These are phyloP conservation scores for Carassius auratus DNA, from an alignment of 2,113 vertebrate species.

Conservation along the genomic window DNA sequence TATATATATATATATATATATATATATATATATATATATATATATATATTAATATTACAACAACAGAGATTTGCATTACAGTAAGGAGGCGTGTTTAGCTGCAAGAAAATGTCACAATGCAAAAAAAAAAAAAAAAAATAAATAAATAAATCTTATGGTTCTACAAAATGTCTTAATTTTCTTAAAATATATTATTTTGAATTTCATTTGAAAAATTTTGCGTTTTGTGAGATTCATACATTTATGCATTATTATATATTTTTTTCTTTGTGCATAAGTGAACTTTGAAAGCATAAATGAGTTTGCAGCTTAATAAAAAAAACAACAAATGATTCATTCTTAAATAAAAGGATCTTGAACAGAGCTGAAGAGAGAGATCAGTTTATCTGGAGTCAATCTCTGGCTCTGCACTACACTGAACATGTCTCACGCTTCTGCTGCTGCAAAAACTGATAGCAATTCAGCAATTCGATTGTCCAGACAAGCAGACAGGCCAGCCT, in stretches of 20 bases:
- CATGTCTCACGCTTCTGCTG: background rate
- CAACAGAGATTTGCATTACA: too few relatives aligned
- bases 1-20: too few relatives aligned
- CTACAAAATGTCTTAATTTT: background rate
- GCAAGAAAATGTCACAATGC: too few relatives aligned
- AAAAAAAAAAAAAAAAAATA: background rate
- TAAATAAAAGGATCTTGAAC: background rate
- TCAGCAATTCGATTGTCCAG: background rate
- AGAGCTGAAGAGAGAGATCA: background rate
- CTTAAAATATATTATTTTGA: background rate
- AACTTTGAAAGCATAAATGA: background rate
- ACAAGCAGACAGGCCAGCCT: background rate
- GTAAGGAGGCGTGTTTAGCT: too few relatives aligned
- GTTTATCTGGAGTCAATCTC: conserved; percentile 1
- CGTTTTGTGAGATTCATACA: background rate
- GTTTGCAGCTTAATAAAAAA: background rate
- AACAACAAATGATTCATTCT: background rate
- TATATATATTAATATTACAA: too few relatives aligned
- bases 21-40: too few relatives aligned
- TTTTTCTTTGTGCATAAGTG: background rate
- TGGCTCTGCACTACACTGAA: background rate
- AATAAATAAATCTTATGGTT: background rate
- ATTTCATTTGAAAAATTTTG: background rate
- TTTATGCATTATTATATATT: background rate
- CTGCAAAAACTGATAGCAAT: background rate